Conservation (phyloP, 1,140 invertebrate genomes). For the Drosophila lowei region DNA sequence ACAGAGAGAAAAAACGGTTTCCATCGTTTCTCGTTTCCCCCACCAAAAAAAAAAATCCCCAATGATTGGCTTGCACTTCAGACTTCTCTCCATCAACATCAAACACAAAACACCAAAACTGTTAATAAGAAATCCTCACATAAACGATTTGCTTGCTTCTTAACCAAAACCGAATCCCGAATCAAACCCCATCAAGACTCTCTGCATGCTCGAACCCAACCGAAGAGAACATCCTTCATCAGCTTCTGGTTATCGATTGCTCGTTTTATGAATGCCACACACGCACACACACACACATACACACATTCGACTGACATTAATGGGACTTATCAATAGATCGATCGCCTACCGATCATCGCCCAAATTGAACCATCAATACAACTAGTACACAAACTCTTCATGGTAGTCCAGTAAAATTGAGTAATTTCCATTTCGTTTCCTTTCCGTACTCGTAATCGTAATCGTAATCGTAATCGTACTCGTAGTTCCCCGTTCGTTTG, state of each 20-base stretch:
- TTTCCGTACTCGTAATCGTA: slow-evolving; percentile 9
- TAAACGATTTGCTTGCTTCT: slow-evolving; percentile 30
- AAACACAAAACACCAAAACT: background rate
- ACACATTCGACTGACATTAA: slow-evolving; percentile 8
- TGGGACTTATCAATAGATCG: slow-evolving; percentile 14
- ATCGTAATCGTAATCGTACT: slow-evolving; percentile 14
- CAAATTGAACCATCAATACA: slow-evolving; percentile 1
- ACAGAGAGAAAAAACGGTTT: slow-evolving; percentile 15
- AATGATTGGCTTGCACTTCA: slow-evolving; percentile 31
- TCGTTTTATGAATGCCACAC: slow-evolving; percentile 31
- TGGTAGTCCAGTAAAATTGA: slow-evolving; percentile 23
- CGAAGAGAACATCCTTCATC: slow-evolving; percentile 5
- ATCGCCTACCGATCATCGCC: background rate
- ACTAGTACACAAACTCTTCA: slow-evolving; percentile 5
- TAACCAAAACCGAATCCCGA: slow-evolving; percentile 4
- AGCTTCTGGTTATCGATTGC: slow-evolving; percentile 17
- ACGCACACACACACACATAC: background rate
- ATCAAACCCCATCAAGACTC: background rate
- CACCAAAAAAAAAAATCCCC: slow-evolving; percentile 8
- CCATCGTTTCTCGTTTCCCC: background rate
- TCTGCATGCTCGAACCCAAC: slow-evolving; percentile 17
- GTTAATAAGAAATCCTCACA: slow-evolving; percentile 7
- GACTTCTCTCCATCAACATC: too few species aligned
- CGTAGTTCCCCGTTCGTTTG: slow-evolving; percentile 67
- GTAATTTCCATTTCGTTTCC: slow-evolving; percentile 35